phyloP scores from a whole-genome alignment of 2,797 vertebrate genomes.

The Muraenolepis orangiensis region DNA sequence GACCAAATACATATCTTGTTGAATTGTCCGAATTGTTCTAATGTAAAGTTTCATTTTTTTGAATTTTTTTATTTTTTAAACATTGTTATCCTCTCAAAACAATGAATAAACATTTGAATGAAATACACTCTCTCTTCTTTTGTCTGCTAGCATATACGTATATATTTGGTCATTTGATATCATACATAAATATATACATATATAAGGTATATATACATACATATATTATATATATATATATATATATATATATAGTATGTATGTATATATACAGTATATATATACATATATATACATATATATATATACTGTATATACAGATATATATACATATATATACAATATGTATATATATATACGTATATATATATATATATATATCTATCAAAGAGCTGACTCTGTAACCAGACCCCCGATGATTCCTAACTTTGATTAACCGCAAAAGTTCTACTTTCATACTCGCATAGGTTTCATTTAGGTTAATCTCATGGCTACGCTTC shows the following conservation, averaged over 20 bases:
- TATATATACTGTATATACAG: neutral
- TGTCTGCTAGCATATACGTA: neutral
- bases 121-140: slow-evolving; percentile 9
- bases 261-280: no score
- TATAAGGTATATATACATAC: no score
- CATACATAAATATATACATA: neutral
- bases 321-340: neutral
- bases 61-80: slow-evolving; percentile 69
- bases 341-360: no score
- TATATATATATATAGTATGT: no score
- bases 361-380: neutral
- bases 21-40: slow-evolving; percentile 71
- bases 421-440: neutral
- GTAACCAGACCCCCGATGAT: neutral
- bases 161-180: neutral
- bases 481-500: neutral
- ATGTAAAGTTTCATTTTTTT: slow-evolving; percentile 61
- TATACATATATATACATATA: neutral
- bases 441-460: neutral
- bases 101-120: slow-evolving; percentile 77
- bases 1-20: slow-evolving; percentile 81
- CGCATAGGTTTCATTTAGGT: neutral
- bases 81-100: slow-evolving; percentile 72
- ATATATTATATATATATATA: no score
- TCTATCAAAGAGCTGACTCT: neutral